phyloP scores from a whole-genome alignment of 1,140 invertebrate genomes.

The Plodia interpunctella region DNA sequence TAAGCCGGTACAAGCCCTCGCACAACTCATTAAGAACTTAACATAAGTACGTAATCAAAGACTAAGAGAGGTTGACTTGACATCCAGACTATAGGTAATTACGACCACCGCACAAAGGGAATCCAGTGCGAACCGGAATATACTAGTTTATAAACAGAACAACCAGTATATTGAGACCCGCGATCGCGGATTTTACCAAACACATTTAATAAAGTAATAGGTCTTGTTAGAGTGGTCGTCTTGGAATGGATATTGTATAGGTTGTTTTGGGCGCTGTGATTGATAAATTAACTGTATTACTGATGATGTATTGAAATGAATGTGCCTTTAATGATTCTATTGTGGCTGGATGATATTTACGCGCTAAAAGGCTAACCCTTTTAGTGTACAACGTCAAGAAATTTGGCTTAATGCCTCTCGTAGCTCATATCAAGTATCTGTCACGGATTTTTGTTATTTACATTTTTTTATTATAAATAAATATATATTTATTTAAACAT shows the following conservation, averaged over 20 bases:
- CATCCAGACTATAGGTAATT: slow-evolving; percentile 7
- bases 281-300: slow-evolving; percentile 1
- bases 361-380: no score
- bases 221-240: not conserved
- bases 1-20: not conserved
- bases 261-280: not conserved
- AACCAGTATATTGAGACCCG: not conserved
- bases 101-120: slow-evolving; percentile 5
- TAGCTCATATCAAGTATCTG: no score
- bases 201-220: not conserved
- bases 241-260: not conserved
- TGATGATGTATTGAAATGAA: slow-evolving; percentile 2
- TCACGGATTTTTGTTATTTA: no score
- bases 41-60: slow-evolving; percentile 7
- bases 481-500: no score
- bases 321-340: not conserved
- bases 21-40: slow-evolving; percentile 7
- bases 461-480: no score
- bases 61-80: slow-evolving; percentile 1
- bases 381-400: no score
- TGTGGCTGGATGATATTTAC: not conserved
- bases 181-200: not conserved
- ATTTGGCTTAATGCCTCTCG: no score
- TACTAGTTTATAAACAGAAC: slow-evolving; percentile 7
- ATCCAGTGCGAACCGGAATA: slow-evolving; percentile 1